Evolutionary conservation across 2,888 invertebrate genomes (phyloP), one percentile per base, ranked within the genome.

Genomic region (Diaprepes abbreviatus): DNA sequence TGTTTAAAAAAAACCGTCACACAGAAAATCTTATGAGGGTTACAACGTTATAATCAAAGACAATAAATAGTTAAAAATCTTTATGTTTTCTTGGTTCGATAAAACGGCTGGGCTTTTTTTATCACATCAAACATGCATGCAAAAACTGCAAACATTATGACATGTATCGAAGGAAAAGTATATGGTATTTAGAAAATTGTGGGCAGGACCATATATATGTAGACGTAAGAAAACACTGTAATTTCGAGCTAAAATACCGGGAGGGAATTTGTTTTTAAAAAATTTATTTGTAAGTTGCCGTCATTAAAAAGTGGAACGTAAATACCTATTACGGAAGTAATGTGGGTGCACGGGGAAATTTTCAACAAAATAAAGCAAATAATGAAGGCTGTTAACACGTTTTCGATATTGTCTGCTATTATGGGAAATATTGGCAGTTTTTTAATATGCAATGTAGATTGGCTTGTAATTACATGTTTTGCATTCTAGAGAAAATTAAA

Each of bases 111-210:
- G 36, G 36, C 14, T 38, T 57, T 45, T 48, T 48, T 50, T 50
- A 50, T 50, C 48, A 50, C 48, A 24, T 50, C 38, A 66, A 72
- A 65, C 67, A 72, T 68, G 73, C 65, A 74, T 68, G 69, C 64
- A 60, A 65, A 68, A 72, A 71, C 60, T 54, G 69, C 62, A 71
- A 74, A 72, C 74, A 66, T 76, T 74, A 76, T 76, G 76, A 76
- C 75, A 75, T 76, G 60, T 71, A 74, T 70, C 67, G 71, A 57
- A 58, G 62, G 63, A 43, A 70, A 74, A 77, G 72, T 75, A 74
- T 72, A 76, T 70, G 74, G 74, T 74, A 76, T 76, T 77, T 74
- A 66, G 71, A 74, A 73, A 73, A 71, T 66, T 65, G 73, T 71
- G 72, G 77, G 76, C 72, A 71, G 70, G 66, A 33, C 71, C 55